phyloP scores from a whole-genome alignment of 2,113 vertebrate species.

The Orthonyx spaldingii region DNA sequence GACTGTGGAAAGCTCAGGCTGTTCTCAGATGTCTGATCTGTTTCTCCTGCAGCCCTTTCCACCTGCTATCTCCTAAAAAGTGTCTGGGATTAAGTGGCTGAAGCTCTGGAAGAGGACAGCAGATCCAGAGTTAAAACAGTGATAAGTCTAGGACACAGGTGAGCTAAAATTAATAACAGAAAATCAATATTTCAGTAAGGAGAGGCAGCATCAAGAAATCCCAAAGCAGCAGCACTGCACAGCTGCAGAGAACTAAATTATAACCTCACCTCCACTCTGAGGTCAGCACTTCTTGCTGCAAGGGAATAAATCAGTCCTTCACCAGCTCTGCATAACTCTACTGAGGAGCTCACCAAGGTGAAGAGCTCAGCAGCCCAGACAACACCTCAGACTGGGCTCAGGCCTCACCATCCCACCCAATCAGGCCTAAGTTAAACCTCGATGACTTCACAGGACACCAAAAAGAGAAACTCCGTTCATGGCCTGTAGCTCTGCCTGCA shows the following conservation, averaged over 20 bases:
- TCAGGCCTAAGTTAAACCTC: background rate
- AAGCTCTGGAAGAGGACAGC: background rate
- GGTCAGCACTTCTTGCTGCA: background rate
- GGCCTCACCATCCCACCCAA: background rate
- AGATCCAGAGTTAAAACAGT: background rate
- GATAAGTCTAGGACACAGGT: background rate
- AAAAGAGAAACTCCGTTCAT: background rate
- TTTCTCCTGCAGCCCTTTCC: background rate
- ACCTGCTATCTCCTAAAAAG: background rate
- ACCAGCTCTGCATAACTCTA: background rate
- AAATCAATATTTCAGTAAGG: background rate
- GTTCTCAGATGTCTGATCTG: background rate
- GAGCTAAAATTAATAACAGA: background rate
- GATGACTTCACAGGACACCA: background rate
- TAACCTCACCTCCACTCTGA: background rate
- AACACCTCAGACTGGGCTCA: background rate
- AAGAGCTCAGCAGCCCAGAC: background rate
- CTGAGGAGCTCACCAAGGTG: background rate
- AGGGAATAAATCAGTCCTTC: background rate
- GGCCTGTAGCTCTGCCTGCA: background rate
- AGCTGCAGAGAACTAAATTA: background rate
- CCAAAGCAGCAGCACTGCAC: background rate
- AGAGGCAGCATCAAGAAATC: background rate
- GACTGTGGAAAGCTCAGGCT: background rate
- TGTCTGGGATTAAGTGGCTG: background rate